Evolutionary conservation across 2,888 invertebrate genomes (phyloP).

Genomic region (Blomia tropicalis): DNA sequence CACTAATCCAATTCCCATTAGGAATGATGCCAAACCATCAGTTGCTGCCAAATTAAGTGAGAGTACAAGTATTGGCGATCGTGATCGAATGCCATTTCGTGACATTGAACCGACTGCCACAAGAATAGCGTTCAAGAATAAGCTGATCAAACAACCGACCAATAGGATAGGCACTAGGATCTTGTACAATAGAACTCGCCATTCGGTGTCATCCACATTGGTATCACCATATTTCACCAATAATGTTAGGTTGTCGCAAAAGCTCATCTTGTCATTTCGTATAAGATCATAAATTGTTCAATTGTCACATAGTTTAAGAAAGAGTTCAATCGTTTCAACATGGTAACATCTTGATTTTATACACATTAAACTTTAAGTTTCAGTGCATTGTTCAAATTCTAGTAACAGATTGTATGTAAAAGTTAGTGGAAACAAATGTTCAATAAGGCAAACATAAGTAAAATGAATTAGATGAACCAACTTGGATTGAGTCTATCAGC

Average conservation of each 20-base stretch:
- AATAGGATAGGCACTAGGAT: conserved; percentile 24
- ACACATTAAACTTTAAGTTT: too few species aligned
- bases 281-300: not conserved
- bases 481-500: too few species aligned
- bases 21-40: conserved; percentile 43
- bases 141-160: conserved; percentile 22
- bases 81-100: not conserved
- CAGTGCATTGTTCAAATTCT: too few species aligned
- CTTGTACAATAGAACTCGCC: conserved; percentile 18
- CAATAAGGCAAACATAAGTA: too few species aligned
- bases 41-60: conserved; percentile 46
- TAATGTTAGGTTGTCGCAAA: conserved; percentile 15
- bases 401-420: too few species aligned
- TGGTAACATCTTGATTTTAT: too few species aligned
- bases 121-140: conserved; percentile 21
- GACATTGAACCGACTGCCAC: conserved; percentile 20
- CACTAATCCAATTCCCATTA: conserved; percentile 42
- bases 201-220: conserved; percentile 5
- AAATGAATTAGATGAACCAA: too few species aligned
- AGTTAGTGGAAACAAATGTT: too few species aligned
- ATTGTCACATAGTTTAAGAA: too few species aligned
- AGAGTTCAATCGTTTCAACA: too few species aligned
- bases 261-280: conserved; percentile 17
- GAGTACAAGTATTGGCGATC: conserved; percentile 43
- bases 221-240: not conserved